phyloP scores from a whole-genome alignment of 2,888 invertebrate species.

The Drosophila picticornis region DNA sequence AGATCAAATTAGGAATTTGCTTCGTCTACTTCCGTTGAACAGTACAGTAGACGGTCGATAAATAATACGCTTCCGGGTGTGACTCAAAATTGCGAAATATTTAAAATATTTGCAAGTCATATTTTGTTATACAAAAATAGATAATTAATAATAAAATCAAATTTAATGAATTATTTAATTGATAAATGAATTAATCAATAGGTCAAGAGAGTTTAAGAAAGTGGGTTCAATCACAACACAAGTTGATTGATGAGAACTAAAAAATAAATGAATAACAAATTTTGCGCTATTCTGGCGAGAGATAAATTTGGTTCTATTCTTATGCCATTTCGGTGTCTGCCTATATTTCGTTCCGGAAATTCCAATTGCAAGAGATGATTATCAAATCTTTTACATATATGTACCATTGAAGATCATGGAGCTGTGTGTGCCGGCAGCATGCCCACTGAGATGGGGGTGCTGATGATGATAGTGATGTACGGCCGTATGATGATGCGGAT shows the following conservation, averaged over 20 bases:
- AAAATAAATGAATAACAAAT: not conserved
- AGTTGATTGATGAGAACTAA: not conserved
- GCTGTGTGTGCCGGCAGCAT: slow-evolving; percentile 52
- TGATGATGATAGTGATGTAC: slow-evolving; percentile 67
- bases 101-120: not conserved
- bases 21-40: slow-evolving; percentile 12
- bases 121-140: not conserved
- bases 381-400: not conserved
- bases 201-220: not conserved
- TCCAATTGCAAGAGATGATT: slow-evolving; percentile 14
- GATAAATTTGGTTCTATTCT: slow-evolving; percentile 6
- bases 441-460: slow-evolving; percentile 48
- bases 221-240: not conserved
- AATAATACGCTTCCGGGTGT: not conserved
- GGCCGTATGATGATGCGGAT: slow-evolving; percentile 64
- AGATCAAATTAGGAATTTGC: slow-evolving; percentile 15
- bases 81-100: not conserved
- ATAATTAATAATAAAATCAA: not conserved
- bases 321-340: not conserved
- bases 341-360: slow-evolving; percentile 35
- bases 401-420: slow-evolving; percentile 78
- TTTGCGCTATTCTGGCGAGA: not conserved
- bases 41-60: not conserved
- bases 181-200: not conserved
- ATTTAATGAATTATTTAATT: not conserved